These are phyloP conservation scores for Stomatorhinus ivindoensis DNA, from an alignment of 2,113 vertebrate genomes.

Conservation along the genomic window DNA sequence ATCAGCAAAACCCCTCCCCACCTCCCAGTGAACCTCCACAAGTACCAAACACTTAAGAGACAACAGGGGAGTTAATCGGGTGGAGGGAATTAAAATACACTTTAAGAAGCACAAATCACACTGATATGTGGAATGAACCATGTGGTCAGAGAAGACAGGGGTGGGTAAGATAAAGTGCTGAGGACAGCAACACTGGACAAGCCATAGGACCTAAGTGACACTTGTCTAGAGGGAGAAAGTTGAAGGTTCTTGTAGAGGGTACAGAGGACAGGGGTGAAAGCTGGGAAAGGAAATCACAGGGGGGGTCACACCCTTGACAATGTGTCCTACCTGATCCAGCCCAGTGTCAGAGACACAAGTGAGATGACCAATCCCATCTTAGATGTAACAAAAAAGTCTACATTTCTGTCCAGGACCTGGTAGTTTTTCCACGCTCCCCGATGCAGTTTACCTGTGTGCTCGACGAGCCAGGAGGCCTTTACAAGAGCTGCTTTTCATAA, in stretches of 20 bases:
- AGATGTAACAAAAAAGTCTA: background rate
- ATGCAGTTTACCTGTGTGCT: background rate
- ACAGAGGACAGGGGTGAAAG: background rate
- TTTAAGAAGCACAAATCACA: background rate
- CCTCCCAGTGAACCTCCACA: background rate
- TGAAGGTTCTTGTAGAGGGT: background rate
- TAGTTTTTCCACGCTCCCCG: background rate
- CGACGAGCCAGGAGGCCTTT: background rate
- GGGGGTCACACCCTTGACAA: background rate
- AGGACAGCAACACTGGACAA: background rate
- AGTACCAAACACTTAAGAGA: background rate
- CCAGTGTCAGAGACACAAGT: background rate
- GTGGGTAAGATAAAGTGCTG: background rate
- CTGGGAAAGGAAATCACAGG: background rate
- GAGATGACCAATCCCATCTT: slow-evolving; percentile 13
- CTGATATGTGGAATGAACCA: background rate
- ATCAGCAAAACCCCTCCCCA: background rate
- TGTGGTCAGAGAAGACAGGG: background rate
- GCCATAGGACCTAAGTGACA: background rate
- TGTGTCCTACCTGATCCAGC: background rate
- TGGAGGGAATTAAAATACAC: background rate
- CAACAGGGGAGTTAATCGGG: background rate
- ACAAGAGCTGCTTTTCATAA: slow-evolving; percentile 3
- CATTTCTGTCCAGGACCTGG: background rate
- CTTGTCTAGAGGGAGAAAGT: background rate